A percentile compares a stretch with the other conserved stretches of the same genome.
Conservation (phyloP, 1,140 invertebrate genomes). For the Macrotrachela quadricornifera region DNA sequence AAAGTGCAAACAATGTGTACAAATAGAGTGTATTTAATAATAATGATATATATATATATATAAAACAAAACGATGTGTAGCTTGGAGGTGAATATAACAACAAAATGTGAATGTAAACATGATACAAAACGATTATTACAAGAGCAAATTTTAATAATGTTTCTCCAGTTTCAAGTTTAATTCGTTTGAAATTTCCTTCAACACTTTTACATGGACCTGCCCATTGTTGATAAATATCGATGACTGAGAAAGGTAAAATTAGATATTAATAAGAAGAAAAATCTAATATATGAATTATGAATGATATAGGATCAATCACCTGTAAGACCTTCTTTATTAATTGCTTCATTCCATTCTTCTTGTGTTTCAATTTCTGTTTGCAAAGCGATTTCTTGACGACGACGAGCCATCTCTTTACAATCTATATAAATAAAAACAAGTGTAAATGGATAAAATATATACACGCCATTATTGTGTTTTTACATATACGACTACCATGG, state of each 20-base stretch:
- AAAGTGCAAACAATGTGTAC: too few relatives aligned
- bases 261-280: too few relatives aligned
- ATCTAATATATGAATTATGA: too few relatives aligned
- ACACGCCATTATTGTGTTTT: too few relatives aligned
- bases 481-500: too few relatives aligned
- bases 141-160: conserved; percentile 54
- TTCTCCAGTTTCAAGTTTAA: conserved; percentile 66
- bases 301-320: conserved; percentile 33
- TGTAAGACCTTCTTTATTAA: conserved; percentile 51
- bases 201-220: conserved; percentile 66
- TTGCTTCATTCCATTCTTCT: conserved; percentile 61
- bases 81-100: too few relatives aligned
- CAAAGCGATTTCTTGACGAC: conserved; percentile 23
- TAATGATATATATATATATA: too few relatives aligned
- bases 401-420: conserved; percentile 17
- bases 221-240: conserved; percentile 78
- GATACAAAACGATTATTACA: conserved; percentile 34
- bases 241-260: conserved; percentile 36
- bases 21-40: too few relatives aligned
- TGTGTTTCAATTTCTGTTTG: conserved; percentile 37
- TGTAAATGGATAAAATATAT: too few relatives aligned
- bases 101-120: neutral
- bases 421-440: too few relatives aligned
- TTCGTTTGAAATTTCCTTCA: conserved; percentile 59
- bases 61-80: too few relatives aligned